Base-by-base conservation (phyloP, 1,140 invertebrate species). In the Drosophila orena region DNA sequence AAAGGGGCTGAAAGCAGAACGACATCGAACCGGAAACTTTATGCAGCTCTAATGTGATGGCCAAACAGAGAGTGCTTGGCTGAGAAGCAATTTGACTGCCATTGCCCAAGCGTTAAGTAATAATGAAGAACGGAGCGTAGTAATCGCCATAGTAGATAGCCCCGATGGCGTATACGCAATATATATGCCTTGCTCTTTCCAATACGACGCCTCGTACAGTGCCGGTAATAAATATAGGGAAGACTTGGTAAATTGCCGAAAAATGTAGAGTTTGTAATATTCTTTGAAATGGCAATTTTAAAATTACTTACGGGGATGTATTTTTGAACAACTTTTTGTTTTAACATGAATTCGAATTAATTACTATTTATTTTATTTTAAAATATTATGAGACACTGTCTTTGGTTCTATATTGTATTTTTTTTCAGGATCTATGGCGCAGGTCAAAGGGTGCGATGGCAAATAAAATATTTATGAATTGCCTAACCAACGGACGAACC, bases 391-490 rank as follows among this genome's bases (percentile, higher is more conserved):
- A 4, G 24, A 30, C 7, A 2, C 10, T 30, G 30, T 30, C 10
- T 30, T 30, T 30, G 30, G 30, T 10, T 0, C 7, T 30, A 10
- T 30, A 10, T 30, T 30, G 30, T 30, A 30, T 3, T 61, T 42
- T 60, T 47, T 66, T 54, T 37, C 50, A 54, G 30, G 10, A 75
- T 35, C 77, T 75, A 68, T 69, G 52, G 58, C 42, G 20, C 54
- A 69, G 76, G 75, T 78, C 73, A 77, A 77, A 77, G 74, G 74
- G 74, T 74, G 56, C 61, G 81, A 62, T 79, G 84, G 65, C 76
- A 89, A 89, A 88, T 88, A 88, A 88, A 88, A 88, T 88, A 88
- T 88, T 88, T 88, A 88, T 88, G 79, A 88, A 88, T 88, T 88
- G 77, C 84, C 78, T 37, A 64, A 42, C 57, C 53, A 43, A 60